Evolutionary conservation across 2,888 invertebrate genomes (phyloP), one percentile per base, ranked within the genome.

Genomic region (Raillietiella orientalis): DNA sequence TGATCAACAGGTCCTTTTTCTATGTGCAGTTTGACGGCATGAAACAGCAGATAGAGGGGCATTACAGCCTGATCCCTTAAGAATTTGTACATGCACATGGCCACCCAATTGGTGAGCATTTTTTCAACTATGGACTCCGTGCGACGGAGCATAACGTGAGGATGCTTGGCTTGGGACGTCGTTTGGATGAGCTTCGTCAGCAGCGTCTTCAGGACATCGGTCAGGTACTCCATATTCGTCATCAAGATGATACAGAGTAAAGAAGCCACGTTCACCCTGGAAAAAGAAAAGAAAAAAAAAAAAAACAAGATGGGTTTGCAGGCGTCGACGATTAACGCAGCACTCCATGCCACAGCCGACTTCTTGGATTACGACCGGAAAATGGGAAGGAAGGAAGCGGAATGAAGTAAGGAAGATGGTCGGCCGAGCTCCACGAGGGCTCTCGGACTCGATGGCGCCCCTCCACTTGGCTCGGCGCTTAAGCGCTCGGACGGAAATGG

Each of bases 261-360:
- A 6, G 19, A 17, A n/a, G 19, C 19, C n/a, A 17, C n/a, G n/a
- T n/a, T 17, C 19, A 17, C 19, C 39, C 87, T 52, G 36, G 46
- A 28, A 25, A 28, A 12, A 19, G 20, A 37, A 35, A 28, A 30
- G 23, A 32, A 28, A 29, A 28, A 19, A n/a, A n/a, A n/a, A n/a
- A n/a, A n/a, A n/a, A n/a, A n/a, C n/a, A n/a, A n/a, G n/a, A n/a
- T n/a, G n/a, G n/a, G n/a, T n/a, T n/a, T n/a, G n/a, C n/a, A n/a
- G n/a, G n/a, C n/a, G n/a, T n/a, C n/a, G n/a, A n/a, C n/a, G n/a
- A n/a, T n/a, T n/a, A n/a, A n/a, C n/a, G n/a, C n/a, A n/a, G n/a
- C n/a, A n/a, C n/a, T n/a, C n/a, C n/a, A n/a, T n/a, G n/a, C n/a
- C n/a, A n/a, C n/a, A n/a, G n/a, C n/a, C n/a, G n/a, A n/a, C n/a